phyloP scores from a whole-genome alignment of 2,113 vertebrate species.

The Nesoenas mayeri region DNA sequence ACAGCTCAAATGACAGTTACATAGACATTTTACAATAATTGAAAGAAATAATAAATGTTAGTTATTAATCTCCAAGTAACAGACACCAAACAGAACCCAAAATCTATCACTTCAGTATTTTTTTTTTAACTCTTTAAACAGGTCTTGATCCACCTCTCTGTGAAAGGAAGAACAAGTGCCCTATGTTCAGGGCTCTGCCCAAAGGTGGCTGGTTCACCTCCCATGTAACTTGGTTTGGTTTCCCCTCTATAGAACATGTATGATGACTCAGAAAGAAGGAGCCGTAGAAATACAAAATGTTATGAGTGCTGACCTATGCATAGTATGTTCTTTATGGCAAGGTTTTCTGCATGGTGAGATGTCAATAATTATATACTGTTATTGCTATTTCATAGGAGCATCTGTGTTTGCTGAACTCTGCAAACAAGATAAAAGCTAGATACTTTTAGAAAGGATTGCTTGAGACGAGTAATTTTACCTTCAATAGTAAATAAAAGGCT shows the following conservation, averaged over 20 bases:
- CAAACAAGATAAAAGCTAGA: neutral
- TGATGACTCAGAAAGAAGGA: neutral
- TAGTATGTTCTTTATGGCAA: neutral
- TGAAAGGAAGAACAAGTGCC: neutral
- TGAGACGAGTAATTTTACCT: conserved; percentile 41
- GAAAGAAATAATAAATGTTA: neutral
- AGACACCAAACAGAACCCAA: neutral
- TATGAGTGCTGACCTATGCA: neutral
- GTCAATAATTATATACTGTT: neutral
- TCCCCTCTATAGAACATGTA: neutral
- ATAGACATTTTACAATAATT: neutral
- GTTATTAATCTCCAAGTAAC: neutral
- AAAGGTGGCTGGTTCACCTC: rapidly evolving
- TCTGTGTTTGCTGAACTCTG: conserved; percentile 31
- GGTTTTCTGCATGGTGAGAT: neutral
- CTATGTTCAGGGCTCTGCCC: neutral
- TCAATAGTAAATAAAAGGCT: conserved; percentile 30
- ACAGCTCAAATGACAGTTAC: neutral
- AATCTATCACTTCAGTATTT: neutral
- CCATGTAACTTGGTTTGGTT: neutral
- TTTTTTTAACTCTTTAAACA: neutral
- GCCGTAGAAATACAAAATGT: neutral
- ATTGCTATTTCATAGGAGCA: neutral
- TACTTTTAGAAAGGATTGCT: neutral
- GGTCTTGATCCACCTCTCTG: neutral